phyloP scores from a whole-genome alignment of 2,113 vertebrate species.

The Fukomys damarensis region DNA sequence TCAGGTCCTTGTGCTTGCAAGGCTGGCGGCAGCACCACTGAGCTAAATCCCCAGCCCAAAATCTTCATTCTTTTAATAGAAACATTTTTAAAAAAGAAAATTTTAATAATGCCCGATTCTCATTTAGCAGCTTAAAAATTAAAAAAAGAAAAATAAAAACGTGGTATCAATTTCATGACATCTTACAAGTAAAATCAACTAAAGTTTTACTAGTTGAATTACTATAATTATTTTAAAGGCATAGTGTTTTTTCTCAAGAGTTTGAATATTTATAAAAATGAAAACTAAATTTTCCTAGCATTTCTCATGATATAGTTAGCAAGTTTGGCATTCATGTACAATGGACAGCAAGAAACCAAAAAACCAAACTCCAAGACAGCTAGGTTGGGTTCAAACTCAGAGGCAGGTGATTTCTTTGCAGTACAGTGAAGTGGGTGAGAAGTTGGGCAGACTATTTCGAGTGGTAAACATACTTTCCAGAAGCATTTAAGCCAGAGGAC shows the following conservation, averaged over 20 bases:
- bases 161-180: background rate
- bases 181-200: constrained; percentile 35
- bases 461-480: background rate
- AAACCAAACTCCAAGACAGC: background rate
- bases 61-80: constrained; percentile 1
- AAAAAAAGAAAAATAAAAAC: too few species aligned
- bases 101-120: background rate
- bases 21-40: too few species aligned
- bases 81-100: constrained; percentile 31
- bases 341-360: background rate
- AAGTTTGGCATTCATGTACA: background rate
- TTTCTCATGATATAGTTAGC: background rate
- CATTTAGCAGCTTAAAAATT: background rate
- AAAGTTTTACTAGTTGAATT: background rate
- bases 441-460: background rate
- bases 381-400: background rate
- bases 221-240: constrained; percentile 38
- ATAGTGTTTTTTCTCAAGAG: background rate
- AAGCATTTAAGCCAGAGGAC: background rate
- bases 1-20: too few species aligned
- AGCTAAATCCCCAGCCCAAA: too few species aligned
- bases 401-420: background rate
- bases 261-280: constrained; percentile 21
- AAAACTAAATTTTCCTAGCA: constrained; percentile 27
- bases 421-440: background rate